phyloP scores from a whole-genome alignment of 2,113 vertebrate genomes.

The Tinamus guttatus region DNA sequence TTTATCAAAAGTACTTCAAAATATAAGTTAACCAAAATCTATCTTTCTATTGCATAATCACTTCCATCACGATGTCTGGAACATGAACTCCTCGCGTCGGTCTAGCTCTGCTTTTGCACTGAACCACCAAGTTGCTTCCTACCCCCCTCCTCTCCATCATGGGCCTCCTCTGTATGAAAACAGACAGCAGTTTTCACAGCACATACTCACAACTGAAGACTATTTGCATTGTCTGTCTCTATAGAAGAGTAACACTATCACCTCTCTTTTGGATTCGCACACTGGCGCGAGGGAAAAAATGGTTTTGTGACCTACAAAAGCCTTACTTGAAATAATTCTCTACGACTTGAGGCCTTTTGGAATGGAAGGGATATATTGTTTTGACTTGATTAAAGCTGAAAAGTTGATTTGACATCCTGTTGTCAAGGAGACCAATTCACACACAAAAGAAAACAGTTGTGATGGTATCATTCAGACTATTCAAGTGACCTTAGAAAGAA shows the following conservation, averaged over 20 bases:
- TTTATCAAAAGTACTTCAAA: not conserved
- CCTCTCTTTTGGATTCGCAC: constrained; percentile 32
- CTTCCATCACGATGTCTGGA: not conserved
- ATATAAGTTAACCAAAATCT: not conserved
- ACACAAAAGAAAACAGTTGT: constrained; percentile 74
- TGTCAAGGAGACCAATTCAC: constrained; percentile 79
- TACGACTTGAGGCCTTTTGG: constrained; percentile 71
- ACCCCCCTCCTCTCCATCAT: constrained; percentile 23
- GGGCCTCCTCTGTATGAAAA: constrained; percentile 34
- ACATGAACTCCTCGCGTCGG: not conserved
- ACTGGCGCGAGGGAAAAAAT: not conserved
- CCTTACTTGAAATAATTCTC: constrained; percentile 74
- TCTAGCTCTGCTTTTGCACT: not conserved
- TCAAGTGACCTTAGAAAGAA: constrained; percentile 75
- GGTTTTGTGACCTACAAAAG: constrained; percentile 67
- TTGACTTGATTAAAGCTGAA: constrained; percentile 79
- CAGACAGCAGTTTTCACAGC: constrained; percentile 20
- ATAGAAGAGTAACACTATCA: constrained; percentile 42
- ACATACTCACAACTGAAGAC: constrained; percentile 11
- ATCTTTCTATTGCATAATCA: not conserved
- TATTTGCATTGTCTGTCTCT: constrained; percentile 49
- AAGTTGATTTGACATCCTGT: constrained; percentile 77
- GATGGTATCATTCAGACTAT: constrained; percentile 74
- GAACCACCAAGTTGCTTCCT: not conserved
- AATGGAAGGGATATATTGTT: constrained; percentile 76